Evolutionary conservation across 1,140 invertebrate genomes (phyloP).

Genomic region (Cotesia chilonis): DNA sequence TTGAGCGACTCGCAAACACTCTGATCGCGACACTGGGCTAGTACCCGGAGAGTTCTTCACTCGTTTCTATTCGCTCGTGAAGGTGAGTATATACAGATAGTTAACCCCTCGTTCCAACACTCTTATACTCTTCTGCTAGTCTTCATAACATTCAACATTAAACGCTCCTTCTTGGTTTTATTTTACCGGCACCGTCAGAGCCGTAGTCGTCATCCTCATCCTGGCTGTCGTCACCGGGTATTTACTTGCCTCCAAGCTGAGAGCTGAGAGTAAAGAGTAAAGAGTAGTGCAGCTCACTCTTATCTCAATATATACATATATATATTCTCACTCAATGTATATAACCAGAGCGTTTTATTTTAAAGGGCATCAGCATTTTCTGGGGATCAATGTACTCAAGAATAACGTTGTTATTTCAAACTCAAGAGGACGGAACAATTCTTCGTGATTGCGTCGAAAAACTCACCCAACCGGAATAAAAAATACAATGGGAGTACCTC

Average conservation of each 20-base stretch:
- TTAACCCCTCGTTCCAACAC: constrained; percentile 19
- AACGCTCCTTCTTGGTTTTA: constrained; percentile 37
- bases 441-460: constrained; percentile 27
- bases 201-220: neutral
- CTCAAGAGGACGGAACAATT: constrained; percentile 19
- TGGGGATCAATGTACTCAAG: constrained; percentile 49
- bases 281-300: constrained; percentile 33
- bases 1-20: constrained; percentile 65
- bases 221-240: constrained; percentile 42
- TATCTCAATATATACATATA: no score
- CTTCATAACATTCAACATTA: constrained; percentile 56
- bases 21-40: constrained; percentile 40
- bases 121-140: constrained; percentile 33
- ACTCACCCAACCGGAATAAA: constrained; percentile 15
- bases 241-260: constrained; percentile 46
- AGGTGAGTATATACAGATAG: constrained; percentile 27
- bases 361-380: constrained; percentile 56
- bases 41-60: constrained; percentile 31
- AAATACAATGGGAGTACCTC: neutral
- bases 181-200: no score
- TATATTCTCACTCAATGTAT: no score
- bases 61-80: neutral
- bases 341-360: constrained; percentile 51
- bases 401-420: constrained; percentile 52
- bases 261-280: constrained; percentile 16